Conservation (phyloP, 2,797 vertebrate genomes). For the Clarias fuscus region DNA sequence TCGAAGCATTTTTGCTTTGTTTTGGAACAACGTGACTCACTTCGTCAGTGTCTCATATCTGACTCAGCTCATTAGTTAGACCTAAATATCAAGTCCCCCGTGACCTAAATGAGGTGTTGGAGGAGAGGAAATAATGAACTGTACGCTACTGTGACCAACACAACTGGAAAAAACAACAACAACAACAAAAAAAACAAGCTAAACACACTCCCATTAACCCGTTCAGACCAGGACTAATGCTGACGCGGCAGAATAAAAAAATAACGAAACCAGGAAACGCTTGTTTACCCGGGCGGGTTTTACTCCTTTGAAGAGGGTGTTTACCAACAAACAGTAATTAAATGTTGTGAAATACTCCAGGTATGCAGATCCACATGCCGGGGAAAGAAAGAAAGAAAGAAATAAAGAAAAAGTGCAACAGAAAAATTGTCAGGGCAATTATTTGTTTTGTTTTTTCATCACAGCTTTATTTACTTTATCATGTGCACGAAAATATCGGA, state of each 20-base stretch:
- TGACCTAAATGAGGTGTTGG: slow-evolving; percentile 31
- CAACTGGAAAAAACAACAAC: background rate
- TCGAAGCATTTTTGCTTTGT: slow-evolving; percentile 13
- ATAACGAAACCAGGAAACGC: too few relatives aligned
- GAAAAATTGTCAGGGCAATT: too few relatives aligned
- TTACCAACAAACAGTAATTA: too few relatives aligned
- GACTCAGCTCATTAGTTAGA: slow-evolving; percentile 25
- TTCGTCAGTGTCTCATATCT: background rate
- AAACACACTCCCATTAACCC: background rate
- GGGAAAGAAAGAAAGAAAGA: too few relatives aligned
- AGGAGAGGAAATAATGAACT: slow-evolving; percentile 17
- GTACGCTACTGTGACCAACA: slow-evolving; percentile 17
- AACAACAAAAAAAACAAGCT: too few relatives aligned
- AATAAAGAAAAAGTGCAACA: too few relatives aligned
- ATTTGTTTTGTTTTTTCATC: too few relatives aligned
- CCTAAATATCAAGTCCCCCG: slow-evolving; percentile 19
- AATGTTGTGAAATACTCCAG: too few relatives aligned
- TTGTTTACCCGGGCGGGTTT: too few relatives aligned
- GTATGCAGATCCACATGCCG: too few relatives aligned
- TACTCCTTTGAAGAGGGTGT: too few relatives aligned
- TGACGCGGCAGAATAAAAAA: too few relatives aligned
- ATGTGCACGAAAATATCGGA: background rate
- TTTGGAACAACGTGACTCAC: slow-evolving; percentile 24
- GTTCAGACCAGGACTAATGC: background rate
- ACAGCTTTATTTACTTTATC: background rate